phyloP scores from a whole-genome alignment of 2,888 invertebrate genomes.

The Aplocera efformata region DNA sequence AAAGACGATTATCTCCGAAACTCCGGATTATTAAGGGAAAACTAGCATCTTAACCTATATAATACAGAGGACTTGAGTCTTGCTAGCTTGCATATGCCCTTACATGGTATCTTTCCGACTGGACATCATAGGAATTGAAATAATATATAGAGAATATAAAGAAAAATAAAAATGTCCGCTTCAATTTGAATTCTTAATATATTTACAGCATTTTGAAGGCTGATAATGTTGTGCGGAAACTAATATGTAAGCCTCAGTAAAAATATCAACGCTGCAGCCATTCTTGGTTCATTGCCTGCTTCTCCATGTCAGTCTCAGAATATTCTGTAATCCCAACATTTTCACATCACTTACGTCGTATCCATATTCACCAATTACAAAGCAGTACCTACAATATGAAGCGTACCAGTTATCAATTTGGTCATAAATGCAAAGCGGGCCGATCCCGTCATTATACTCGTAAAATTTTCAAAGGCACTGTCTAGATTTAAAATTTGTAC shows the following conservation, averaged over 20 bases:
- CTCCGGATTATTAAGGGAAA: constrained; percentile 58
- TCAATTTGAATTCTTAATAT: constrained; percentile 1
- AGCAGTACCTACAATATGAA: no score
- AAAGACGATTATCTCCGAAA: constrained; percentile 47
- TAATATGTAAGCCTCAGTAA: no score
- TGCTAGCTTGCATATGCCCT: constrained; percentile 26
- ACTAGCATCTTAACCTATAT: constrained; percentile 47
- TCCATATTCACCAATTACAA: no score
- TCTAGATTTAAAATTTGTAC: constrained; percentile 10
- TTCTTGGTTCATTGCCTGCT: no score
- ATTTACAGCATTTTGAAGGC: no score
- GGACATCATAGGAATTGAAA: constrained; percentile 21
- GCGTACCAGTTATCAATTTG: constrained; percentile 1
- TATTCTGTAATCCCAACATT: no score
- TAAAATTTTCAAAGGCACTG: constrained; percentile 17
- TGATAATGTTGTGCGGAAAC: no score
- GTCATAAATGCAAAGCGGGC: constrained; percentile 18
- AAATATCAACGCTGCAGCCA: no score
- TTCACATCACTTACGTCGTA: no score
- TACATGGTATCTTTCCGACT: constrained; percentile 10
- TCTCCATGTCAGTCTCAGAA: no score
- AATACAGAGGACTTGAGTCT: constrained; percentile 47
- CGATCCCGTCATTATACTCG: neutral
- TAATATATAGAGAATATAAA: constrained; percentile 7
- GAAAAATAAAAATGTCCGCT: constrained; percentile 5